phyloP scores from a whole-genome alignment of 2,113 vertebrate genomes.

The Sylvia atricapilla region DNA sequence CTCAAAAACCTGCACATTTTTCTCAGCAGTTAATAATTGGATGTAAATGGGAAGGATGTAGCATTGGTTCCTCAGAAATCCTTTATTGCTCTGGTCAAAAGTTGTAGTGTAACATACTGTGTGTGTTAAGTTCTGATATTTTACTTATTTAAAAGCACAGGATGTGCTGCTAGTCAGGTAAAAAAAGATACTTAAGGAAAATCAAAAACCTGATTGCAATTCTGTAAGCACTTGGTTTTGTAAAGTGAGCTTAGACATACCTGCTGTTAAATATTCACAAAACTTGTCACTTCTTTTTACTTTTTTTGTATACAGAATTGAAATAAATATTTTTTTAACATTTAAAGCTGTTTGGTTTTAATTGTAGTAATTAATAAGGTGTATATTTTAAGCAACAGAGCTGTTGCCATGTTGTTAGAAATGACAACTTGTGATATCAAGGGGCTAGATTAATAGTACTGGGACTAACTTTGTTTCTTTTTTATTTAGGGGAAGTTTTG shows the following conservation, averaged over 20 bases:
- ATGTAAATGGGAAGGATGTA: neutral
- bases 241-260: neutral
- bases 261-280: neutral
- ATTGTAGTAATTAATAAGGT: neutral
- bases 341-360: neutral
- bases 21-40: neutral
- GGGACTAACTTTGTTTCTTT: neutral
- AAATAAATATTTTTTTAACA: constrained; percentile 51
- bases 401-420: neutral
- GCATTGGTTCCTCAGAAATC: neutral
- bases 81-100: neutral
- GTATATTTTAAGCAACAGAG: neutral
- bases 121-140: neutral
- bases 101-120: neutral
- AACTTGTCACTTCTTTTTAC: neutral
- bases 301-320: neutral
- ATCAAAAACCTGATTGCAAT: neutral
- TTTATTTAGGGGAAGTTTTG: neutral
- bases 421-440: neutral
- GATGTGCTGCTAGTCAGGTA: neutral
- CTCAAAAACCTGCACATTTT: neutral
- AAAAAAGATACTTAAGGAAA: neutral
- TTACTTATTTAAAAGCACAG: neutral
- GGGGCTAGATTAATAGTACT: neutral
- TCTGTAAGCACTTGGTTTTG: neutral